Base-by-base conservation (phyloP, 2,797 vertebrate species). In the Antennarius maculatus region DNA sequence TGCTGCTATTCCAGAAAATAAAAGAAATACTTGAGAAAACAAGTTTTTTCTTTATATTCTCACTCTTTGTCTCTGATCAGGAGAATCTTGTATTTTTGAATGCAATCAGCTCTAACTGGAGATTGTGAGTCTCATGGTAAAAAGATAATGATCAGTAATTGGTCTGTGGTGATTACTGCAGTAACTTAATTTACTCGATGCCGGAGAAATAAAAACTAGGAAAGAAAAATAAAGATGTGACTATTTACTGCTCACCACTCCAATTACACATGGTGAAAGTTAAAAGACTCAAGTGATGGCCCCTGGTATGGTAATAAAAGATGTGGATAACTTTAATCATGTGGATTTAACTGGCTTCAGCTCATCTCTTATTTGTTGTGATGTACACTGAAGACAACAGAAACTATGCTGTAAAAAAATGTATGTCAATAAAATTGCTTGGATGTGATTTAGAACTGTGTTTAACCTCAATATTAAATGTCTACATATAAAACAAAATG, bases 211-310 rank as follows among this genome's bases (percentile, higher is more conserved):
- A 79, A 76, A 62, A 72, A 56, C 63, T 64, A 61, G 47, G 47
- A 80, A 81, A 71, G 66, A 71, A 55, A 55, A 39, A 42, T 45
- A 76, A 76, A 76, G 61, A 73, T 69, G 61, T 61, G 45, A 73
- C 69, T 73, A 80, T 83, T 91, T 80, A 88, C 76, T 81, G 60
- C 77, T 83, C 62, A 61, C 42, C 57, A 43, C 50, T 87, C 61
- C 61, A 86, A 86, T 88, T 89, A 92, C 48, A 65, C 72, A 71
- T 69, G 31, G 77, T 70, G 77, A 78, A 87, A 79, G 86, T 92
- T 93, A 93, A 92, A 86, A 92, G 86, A 92, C 90, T 93, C 76
- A 54, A 2, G 77, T 69, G 78, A 90, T 86, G 85, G 90, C 89
- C 87, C 67, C 81, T 82, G 86, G 88, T 87, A 88, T 77, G 68